These are phyloP conservation scores for Tamandua tetradactyla DNA, from an alignment of 2,797 vertebrate genomes.

Conservation along the genomic window DNA sequence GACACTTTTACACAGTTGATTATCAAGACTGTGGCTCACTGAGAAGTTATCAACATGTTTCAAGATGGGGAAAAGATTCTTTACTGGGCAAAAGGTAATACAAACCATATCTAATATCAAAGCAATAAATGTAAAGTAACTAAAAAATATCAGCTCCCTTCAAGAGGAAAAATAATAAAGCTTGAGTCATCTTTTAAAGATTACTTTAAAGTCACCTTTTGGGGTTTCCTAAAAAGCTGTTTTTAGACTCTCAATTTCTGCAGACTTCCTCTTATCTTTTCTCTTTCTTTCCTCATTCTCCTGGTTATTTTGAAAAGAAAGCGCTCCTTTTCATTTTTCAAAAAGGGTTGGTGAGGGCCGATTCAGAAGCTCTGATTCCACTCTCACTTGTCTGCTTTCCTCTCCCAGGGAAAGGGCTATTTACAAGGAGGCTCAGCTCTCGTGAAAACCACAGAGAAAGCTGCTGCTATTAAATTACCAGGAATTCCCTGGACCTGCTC, in stretches of 20 bases:
- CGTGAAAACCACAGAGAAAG: constrained; percentile 51
- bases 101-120: constrained; percentile 72
- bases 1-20: constrained; percentile 21
- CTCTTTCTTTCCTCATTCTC: background rate
- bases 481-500: constrained; percentile 72
- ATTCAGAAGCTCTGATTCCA: background rate
- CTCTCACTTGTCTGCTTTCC: constrained; percentile 62
- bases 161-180: constrained; percentile 63
- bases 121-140: constrained; percentile 67
- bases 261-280: background rate
- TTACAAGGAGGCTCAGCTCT: constrained; percentile 2
- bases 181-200: too few relatives aligned
- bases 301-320: constrained; percentile 21
- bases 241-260: background rate
- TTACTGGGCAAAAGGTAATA: constrained; percentile 75
- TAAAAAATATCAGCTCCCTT: constrained; percentile 53
- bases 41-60: constrained; percentile 74
- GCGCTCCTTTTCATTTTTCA: background rate
- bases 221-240: constrained; percentile 41
- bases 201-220: constrained; percentile 6
- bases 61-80: constrained; percentile 73
- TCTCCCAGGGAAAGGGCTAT: background rate
- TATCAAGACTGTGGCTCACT: background rate
- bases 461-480: constrained; percentile 57
- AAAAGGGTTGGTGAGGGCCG: background rate